Conservation (phyloP, 2,797 vertebrate genomes). For the Benthosema pterotum region DNA sequence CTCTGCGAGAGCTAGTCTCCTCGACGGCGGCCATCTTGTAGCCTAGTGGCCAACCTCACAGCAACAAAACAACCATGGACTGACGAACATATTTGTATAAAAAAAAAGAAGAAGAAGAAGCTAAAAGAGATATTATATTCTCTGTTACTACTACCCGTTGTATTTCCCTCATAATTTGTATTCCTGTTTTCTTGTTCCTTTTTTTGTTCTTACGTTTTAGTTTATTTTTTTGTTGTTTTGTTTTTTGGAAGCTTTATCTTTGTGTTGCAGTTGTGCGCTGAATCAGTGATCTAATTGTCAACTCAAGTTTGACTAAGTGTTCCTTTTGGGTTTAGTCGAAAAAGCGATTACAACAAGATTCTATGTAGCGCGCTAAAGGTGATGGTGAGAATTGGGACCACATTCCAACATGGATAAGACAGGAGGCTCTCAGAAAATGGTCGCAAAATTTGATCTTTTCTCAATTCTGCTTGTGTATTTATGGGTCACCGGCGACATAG, state of each 20-base stretch:
- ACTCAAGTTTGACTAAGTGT: constrained; percentile 56
- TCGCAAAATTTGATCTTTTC: constrained; percentile 22
- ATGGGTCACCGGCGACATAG: constrained; percentile 58
- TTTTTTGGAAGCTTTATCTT: constrained; percentile 43
- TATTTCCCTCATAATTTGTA: constrained; percentile 56
- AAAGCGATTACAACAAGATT: too few relatives aligned
- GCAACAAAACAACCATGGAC: constrained; percentile 55
- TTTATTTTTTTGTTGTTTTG: constrained; percentile 50
- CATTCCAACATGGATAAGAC: constrained; percentile 53
- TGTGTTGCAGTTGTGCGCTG: constrained; percentile 68
- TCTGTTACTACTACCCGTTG: constrained; percentile 72
- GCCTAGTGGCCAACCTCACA: constrained; percentile 46
- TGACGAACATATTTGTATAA: constrained; percentile 77
- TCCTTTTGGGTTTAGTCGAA: constrained; percentile 33
- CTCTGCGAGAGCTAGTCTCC: constrained; percentile 27
- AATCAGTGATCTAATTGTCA: constrained; percentile 63
- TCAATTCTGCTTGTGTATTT: constrained; percentile 59
- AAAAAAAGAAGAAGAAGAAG: constrained; percentile 74
- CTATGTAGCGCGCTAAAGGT: constrained; percentile 16
- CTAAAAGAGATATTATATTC: constrained; percentile 57
- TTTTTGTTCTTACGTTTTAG: constrained; percentile 26
- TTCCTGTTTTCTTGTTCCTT: constrained; percentile 39
- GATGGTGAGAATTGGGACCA: constrained; percentile 45
- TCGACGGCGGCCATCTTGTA: constrained; percentile 63
- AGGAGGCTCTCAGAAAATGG: constrained; percentile 35